Conservation (phyloP, 2,797 vertebrate genomes). For the Ambastaia sidthimunki region DNA sequence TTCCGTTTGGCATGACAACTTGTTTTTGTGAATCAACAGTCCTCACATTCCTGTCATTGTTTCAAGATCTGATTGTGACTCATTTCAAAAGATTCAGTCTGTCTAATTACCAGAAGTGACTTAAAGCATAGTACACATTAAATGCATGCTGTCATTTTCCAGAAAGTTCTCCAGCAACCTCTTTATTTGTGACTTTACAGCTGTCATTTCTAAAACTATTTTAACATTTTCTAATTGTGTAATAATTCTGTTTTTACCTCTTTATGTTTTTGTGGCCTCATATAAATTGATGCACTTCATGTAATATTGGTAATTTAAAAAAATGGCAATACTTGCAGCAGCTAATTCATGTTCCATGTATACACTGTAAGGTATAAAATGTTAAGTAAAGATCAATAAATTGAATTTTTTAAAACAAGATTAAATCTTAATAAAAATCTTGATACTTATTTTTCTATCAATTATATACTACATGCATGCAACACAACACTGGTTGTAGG, state of each 20-base stretch:
- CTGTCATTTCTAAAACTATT: not conserved
- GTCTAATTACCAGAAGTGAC: conserved; percentile 37
- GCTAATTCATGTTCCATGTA: no score
- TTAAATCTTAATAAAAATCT: no score
- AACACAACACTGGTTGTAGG: not conserved
- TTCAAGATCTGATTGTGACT: conserved; percentile 47
- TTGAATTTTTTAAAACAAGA: no score
- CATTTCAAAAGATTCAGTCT: conserved; percentile 46
- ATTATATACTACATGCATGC: not conserved
- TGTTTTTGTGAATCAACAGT: conserved; percentile 55
- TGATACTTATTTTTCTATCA: no score
- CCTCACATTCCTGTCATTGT: conserved; percentile 39
- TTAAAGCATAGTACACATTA: not conserved
- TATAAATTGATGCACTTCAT: not conserved
- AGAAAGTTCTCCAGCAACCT: not conserved
- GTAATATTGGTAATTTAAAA: no score
- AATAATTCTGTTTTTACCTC: no score
- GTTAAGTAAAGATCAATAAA: no score
- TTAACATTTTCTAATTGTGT: not conserved
- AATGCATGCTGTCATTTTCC: not conserved
- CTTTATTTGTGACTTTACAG: not conserved
- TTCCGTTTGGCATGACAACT: conserved; percentile 51
- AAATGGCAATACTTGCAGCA: not conserved
- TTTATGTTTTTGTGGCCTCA: not conserved
- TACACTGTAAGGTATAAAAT: no score